A percentile compares a stretch with the other conserved stretches of the same genome.
Conservation (phyloP, 2,888 invertebrate genomes). For the Temnothorax rugatulus region DNA sequence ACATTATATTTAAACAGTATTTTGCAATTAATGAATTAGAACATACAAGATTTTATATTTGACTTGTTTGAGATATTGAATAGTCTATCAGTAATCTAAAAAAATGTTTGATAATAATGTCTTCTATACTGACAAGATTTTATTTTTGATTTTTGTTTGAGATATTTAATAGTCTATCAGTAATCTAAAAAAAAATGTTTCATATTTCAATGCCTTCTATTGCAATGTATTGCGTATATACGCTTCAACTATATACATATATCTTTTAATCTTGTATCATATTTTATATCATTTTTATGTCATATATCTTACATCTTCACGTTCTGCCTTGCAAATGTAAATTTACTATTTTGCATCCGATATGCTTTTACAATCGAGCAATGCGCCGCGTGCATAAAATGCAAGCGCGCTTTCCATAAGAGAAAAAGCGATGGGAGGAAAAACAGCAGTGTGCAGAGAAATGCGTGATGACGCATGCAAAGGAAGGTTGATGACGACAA, state of each 20-base stretch:
- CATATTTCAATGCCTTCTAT: neutral
- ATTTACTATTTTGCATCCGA: constrained; percentile 12
- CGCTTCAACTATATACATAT: neutral
- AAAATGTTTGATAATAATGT: neutral
- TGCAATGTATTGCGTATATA: neutral
- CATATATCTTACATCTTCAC: neutral
- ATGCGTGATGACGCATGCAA: constrained; percentile 19
- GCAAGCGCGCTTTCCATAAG: neutral
- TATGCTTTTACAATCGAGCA: constrained; percentile 23
- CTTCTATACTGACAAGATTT: too few relatives aligned
- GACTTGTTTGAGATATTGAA: neutral
- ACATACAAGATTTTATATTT: neutral
- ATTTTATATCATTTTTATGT: constrained; percentile 17
- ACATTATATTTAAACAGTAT: neutral
- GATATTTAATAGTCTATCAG: neutral
- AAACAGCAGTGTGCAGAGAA: neutral
- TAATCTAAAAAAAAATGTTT: neutral
- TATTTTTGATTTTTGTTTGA: neutral
- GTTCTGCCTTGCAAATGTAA: constrained; percentile 12
- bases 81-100: neutral
- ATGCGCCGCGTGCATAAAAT: neutral
- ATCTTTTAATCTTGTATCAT: neutral
- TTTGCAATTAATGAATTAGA: constrained; percentile 5
- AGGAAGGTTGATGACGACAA: constrained; percentile 26
- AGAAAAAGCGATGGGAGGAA: constrained; percentile 5